Conservation (phyloP, 2,888 invertebrate species). For the Dicycla oo region DNA sequence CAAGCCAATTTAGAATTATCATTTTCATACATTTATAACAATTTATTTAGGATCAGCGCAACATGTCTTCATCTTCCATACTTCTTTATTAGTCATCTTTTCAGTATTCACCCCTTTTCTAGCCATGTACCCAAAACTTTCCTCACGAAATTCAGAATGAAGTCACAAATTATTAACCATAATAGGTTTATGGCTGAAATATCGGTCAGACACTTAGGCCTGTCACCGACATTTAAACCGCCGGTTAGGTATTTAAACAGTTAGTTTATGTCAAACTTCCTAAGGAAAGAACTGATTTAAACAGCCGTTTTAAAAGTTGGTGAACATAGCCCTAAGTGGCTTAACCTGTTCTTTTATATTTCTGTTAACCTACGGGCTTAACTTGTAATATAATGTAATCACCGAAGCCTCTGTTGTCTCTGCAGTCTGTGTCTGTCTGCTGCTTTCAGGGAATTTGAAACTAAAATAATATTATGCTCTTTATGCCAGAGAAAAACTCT, state of each 20-base stretch:
- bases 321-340: too few species aligned
- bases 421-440: too few species aligned
- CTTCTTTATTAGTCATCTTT: neutral
- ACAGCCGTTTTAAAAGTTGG: too few species aligned
- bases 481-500: neutral
- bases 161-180: neutral
- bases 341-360: too few species aligned
- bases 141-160: neutral
- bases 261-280: too few species aligned
- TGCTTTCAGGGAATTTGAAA: neutral
- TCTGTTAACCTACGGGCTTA: too few species aligned
- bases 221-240: too few species aligned
- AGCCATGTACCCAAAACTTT: neutral
- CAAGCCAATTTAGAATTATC: neutral
- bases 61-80: neutral
- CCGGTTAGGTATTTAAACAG: too few species aligned
- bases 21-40: neutral
- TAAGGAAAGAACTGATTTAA: too few species aligned
- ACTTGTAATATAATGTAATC: constrained; percentile 1
- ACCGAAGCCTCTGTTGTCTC: neutral
- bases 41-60: neutral
- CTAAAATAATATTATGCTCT: neutral
- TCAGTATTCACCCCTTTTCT: neutral
- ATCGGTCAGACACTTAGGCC: neutral
- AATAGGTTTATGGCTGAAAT: neutral